Conservation (phyloP, 1,140 invertebrate genomes). For the Agraylea sexmaculata region DNA sequence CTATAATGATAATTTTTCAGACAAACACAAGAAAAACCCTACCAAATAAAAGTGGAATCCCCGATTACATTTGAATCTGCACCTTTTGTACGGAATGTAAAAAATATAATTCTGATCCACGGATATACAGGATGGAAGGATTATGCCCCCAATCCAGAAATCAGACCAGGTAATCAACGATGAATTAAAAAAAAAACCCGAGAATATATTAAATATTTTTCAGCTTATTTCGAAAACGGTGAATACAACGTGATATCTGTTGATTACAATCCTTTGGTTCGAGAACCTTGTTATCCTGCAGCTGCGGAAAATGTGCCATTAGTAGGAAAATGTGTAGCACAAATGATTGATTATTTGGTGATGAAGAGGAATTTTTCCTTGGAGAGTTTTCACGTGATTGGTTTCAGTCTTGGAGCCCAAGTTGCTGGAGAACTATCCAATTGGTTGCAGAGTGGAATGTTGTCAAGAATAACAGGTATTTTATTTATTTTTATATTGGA, state of each 20-base stretch:
- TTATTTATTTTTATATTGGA: too few relatives aligned
- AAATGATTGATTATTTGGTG: constrained; percentile 50
- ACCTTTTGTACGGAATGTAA: constrained; percentile 30
- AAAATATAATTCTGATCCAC: constrained; percentile 40
- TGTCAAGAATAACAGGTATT: constrained; percentile 42
- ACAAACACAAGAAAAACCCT: constrained; percentile 33
- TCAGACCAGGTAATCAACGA: constrained; percentile 40
- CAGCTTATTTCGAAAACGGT: constrained; percentile 41
- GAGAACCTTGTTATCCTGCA: constrained; percentile 44
- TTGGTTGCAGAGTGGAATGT: constrained; percentile 32
- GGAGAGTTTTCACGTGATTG: constrained; percentile 68
- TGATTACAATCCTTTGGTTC: constrained; percentile 44
- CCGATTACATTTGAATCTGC: constrained; percentile 29
- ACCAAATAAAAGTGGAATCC: constrained; percentile 31
- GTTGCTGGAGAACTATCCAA: constrained; percentile 71
- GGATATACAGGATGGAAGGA: constrained; percentile 46
- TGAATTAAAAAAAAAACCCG: too few relatives aligned
- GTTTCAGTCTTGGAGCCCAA: constrained; percentile 85
- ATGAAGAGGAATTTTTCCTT: constrained; percentile 41
- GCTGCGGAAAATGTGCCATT: constrained; percentile 42
- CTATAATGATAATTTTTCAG: constrained; percentile 26
- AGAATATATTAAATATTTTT: constrained; percentile 8
- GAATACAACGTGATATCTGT: constrained; percentile 50
- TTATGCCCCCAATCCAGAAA: constrained; percentile 43
- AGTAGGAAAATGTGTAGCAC: constrained; percentile 45